Conservation (phyloP, 2,888 invertebrate genomes). For the Oxyscelio sp. region DNA sequence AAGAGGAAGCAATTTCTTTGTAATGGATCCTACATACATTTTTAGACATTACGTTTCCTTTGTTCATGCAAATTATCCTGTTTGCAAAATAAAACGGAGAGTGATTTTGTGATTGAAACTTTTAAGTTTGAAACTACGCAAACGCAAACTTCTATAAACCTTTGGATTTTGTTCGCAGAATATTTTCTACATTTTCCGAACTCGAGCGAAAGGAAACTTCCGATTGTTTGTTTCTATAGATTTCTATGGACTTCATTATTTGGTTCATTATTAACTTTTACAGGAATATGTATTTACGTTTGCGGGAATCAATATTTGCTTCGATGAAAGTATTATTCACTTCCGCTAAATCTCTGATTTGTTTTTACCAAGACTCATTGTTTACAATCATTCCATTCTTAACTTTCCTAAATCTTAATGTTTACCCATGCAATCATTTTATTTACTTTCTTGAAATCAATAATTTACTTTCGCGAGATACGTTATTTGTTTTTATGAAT, state of each 20-base stretch:
- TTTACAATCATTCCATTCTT: conserved; percentile 60
- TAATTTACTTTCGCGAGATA: too few species aligned
- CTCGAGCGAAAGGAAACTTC: conserved; percentile 14
- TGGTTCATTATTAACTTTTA: conserved; percentile 59
- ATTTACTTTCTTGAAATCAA: conserved; percentile 58
- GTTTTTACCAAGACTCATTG: conserved; percentile 46
- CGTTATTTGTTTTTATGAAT: conserved; percentile 45
- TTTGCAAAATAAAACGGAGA: neutral
- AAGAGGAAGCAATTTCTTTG: too few species aligned
- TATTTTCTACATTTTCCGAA: conserved; percentile 21
- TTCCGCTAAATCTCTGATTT: conserved; percentile 43
- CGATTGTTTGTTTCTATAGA: conserved; percentile 48
- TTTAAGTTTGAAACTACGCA: conserved; percentile 1
- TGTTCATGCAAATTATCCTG: neutral
- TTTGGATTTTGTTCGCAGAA: conserved; percentile 3
- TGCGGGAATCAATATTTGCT: conserved; percentile 42
- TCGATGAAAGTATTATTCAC: conserved; percentile 62
- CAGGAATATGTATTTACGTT: conserved; percentile 51
- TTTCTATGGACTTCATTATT: conserved; percentile 41
- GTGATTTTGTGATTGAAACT: neutral
- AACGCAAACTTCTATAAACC: conserved; percentile 22
- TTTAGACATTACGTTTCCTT: too few species aligned
- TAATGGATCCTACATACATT: too few species aligned
- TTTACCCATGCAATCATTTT: conserved; percentile 32
- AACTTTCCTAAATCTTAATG: conserved; percentile 50